Evolutionary conservation across 2,113 vertebrate genomes (phyloP).

Genomic region (Lasiurus borealis): DNA sequence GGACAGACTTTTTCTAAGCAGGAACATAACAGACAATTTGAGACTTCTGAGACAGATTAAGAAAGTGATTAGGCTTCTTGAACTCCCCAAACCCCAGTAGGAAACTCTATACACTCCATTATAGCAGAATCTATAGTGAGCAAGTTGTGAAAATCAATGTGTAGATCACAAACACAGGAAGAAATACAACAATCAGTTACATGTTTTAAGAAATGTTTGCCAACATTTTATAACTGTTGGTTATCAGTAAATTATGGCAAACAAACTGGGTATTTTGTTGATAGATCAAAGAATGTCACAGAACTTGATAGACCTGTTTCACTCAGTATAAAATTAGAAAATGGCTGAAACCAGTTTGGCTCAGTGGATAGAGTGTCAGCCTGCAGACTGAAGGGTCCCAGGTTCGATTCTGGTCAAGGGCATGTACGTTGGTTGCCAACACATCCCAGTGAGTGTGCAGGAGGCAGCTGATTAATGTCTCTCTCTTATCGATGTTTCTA

Average conservation of each 20-base stretch:
- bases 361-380: too few species aligned
- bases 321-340: background rate
- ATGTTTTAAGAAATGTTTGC: conserved; percentile 28
- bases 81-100: background rate
- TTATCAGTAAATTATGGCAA: conserved; percentile 22
- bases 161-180: background rate
- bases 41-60: background rate
- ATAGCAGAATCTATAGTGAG: background rate
- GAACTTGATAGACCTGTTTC: conserved; percentile 40
- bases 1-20: background rate
- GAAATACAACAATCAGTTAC: background rate
- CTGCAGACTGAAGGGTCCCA: too few species aligned
- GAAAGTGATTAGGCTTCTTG: background rate
- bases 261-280: background rate
- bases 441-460: too few species aligned
- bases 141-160: conserved; percentile 11
- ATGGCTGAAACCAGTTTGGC: background rate
- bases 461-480: too few species aligned
- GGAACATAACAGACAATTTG: background rate
- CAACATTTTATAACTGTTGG: conserved; percentile 10
- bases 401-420: too few species aligned
- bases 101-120: background rate
- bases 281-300: background rate
- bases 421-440: too few species aligned
- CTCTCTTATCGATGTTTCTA: too few species aligned